A percentile compares a stretch with the other conserved stretches of the same genome.
phyloP scores from a whole-genome alignment of 1,140 invertebrate species.

The Cherax destructor region DNA sequence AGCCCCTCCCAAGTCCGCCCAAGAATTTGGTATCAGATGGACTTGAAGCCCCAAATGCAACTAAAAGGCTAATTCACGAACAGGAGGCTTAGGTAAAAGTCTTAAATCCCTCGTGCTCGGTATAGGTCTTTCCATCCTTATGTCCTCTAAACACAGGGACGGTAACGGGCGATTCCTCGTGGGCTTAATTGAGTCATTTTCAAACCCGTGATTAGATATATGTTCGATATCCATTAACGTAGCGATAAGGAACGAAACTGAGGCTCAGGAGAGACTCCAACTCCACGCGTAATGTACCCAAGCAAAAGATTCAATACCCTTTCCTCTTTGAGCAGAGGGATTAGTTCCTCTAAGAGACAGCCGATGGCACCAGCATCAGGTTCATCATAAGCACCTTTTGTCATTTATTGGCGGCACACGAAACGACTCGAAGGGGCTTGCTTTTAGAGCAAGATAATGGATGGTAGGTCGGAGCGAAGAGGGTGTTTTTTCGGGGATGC shows the following conservation, averaged over 20 bases:
- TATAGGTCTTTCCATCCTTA: conserved; percentile 1
- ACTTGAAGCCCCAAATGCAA: conserved; percentile 51
- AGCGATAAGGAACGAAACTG: conserved; percentile 50
- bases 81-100: conserved; percentile 40
- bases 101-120: background rate
- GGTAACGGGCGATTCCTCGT: background rate
- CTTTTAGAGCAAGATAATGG: conserved; percentile 63
- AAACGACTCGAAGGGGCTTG: conserved; percentile 42
- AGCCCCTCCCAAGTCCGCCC: conserved; percentile 40
- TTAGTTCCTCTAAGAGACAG: conserved; percentile 33
- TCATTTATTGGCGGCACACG: conserved; percentile 65
- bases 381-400: conserved; percentile 67
- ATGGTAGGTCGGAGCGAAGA: conserved; percentile 17
- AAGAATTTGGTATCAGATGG: conserved; percentile 64
- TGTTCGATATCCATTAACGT: conserved; percentile 55
- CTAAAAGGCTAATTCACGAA: conserved; percentile 64
- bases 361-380: conserved; percentile 22
- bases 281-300: conserved; percentile 43
- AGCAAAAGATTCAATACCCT: conserved; percentile 55
- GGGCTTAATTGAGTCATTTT: conserved; percentile 57
- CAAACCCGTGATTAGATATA: conserved; percentile 59
- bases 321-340: conserved; percentile 6
- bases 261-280: conserved; percentile 7
- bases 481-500: conserved; percentile 7
- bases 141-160: conserved; percentile 4